Evolutionary conservation across 2,113 vertebrate genomes (phyloP).

Genomic region (Triplophysa rosa): DNA sequence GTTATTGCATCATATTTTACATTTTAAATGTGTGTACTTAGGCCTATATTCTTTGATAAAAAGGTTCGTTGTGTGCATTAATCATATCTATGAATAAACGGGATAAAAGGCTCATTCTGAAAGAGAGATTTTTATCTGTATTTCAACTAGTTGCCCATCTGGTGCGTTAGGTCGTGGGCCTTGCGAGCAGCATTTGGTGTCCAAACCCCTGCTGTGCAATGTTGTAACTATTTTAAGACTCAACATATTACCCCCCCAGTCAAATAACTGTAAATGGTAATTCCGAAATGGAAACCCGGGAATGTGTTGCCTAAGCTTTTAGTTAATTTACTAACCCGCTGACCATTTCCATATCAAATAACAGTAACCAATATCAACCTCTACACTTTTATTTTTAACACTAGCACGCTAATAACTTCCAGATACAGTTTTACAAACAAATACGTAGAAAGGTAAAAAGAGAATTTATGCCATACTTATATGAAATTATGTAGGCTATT

Average conservation of each 20-base stretch:
- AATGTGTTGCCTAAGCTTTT: conserved; percentile 71
- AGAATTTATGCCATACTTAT: too few species aligned
- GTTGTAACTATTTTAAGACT: conserved; percentile 64
- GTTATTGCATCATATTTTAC: not conserved
- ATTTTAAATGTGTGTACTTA: not conserved
- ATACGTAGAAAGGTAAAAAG: too few species aligned
- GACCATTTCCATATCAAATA: conserved; percentile 53
- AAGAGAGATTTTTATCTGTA: not conserved
- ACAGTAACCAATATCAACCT: conserved; percentile 21
- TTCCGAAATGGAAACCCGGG: conserved; percentile 72
- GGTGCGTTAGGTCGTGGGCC: not conserved
- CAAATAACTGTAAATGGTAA: conserved; percentile 68
- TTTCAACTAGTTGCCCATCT: not conserved
- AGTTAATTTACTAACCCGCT: conserved; percentile 53
- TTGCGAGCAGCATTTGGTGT: conserved; percentile 1
- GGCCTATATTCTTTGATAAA: too few species aligned
- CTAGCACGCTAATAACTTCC: not conserved
- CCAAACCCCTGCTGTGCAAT: not conserved
- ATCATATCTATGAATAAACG: not conserved
- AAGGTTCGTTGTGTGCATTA: not conserved
- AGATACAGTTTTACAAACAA: too few species aligned
- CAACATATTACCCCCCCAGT: conserved; percentile 55
- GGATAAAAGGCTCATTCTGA: not conserved
- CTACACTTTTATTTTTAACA: not conserved
- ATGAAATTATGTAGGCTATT: not conserved